phyloP scores from a whole-genome alignment of 2,113 vertebrate genomes.

The Thunnus maccoyii region DNA sequence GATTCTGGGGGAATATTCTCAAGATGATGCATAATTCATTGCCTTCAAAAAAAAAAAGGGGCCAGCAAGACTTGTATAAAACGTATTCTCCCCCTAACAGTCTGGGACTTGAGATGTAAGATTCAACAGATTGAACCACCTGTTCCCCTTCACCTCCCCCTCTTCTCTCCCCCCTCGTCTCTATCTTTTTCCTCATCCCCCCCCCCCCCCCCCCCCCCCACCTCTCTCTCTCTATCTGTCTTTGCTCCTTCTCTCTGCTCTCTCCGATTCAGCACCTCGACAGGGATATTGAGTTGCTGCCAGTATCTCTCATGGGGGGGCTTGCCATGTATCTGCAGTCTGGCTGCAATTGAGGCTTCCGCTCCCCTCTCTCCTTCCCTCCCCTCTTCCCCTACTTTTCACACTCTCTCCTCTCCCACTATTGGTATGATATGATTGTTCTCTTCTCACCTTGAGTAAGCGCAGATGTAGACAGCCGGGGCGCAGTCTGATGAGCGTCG shows the following conservation, averaged over 20 bases:
- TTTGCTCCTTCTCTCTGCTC: neutral
- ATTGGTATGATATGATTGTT: slow-evolving; percentile 70
- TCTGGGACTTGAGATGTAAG: slow-evolving; percentile 50
- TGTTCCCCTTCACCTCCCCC: slow-evolving; percentile 64
- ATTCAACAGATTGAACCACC: slow-evolving; percentile 86
- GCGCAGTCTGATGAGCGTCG: slow-evolving; percentile 42
- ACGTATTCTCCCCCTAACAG: slow-evolving; percentile 54
- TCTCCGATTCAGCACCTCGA: slow-evolving; percentile 52
- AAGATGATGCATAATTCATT: slow-evolving; percentile 66
- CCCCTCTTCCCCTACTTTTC: neutral
- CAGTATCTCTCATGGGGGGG: slow-evolving; percentile 61
- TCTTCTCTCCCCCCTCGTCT: slow-evolving; percentile 7
- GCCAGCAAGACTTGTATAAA: slow-evolving; percentile 34
- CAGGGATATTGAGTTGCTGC: slow-evolving; percentile 66
- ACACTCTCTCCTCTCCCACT: slow-evolving; percentile 49
- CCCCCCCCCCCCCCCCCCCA: neutral
- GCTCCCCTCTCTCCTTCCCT: neutral
- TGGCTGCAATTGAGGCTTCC: slow-evolving; percentile 76
- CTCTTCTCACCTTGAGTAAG: slow-evolving; percentile 59
- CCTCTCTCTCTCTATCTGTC: slow-evolving; percentile 11
- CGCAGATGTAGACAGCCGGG: slow-evolving; percentile 58
- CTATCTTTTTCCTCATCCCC: slow-evolving; percentile 1
- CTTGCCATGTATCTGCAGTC: slow-evolving; percentile 81
- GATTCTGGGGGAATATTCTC: slow-evolving; percentile 51
- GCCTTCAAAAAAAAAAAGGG: slow-evolving; percentile 19